Evolutionary conservation across 2,888 invertebrate species (phyloP).

Genomic region (Philopedon plagiatum): DNA sequence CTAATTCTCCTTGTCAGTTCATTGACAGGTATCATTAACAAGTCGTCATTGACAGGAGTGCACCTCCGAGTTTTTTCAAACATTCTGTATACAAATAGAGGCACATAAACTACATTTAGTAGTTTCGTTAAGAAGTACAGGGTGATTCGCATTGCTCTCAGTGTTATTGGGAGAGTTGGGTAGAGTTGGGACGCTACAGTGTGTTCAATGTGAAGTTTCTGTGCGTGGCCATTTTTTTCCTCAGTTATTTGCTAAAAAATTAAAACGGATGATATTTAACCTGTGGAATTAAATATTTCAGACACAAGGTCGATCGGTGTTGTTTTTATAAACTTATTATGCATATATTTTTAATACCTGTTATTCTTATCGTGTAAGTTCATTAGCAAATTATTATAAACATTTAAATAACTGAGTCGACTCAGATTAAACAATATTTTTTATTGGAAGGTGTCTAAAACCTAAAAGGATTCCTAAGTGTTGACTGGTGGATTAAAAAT

Average conservation of each 20-base stretch:
- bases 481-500: too few relatives aligned
- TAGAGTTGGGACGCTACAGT: background rate
- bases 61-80: constrained; percentile 74
- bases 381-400: too few relatives aligned
- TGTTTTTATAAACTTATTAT: too few relatives aligned
- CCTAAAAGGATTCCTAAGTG: too few relatives aligned
- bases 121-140: constrained; percentile 52
- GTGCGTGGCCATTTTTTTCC: background rate
- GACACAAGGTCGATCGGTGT: too few relatives aligned
- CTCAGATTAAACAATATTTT: too few relatives aligned
- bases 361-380: too few relatives aligned
- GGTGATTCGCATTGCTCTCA: constrained; percentile 13
- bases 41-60: constrained; percentile 77
- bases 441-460: too few relatives aligned
- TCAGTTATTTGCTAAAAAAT: background rate
- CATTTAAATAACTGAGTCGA: too few relatives aligned
- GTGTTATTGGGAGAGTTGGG: background rate
- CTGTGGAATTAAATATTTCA: too few relatives aligned
- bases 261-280: too few relatives aligned
- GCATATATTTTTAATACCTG: too few relatives aligned
- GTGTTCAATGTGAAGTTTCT: background rate
- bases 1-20: constrained; percentile 81
- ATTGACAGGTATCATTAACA: constrained; percentile 80
- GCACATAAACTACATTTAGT: constrained; percentile 54
- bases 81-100: constrained; percentile 54